These are phyloP conservation scores for Pseudochromis fuscus DNA, from an alignment of 2,797 vertebrate genomes.

Conservation along the genomic window DNA sequence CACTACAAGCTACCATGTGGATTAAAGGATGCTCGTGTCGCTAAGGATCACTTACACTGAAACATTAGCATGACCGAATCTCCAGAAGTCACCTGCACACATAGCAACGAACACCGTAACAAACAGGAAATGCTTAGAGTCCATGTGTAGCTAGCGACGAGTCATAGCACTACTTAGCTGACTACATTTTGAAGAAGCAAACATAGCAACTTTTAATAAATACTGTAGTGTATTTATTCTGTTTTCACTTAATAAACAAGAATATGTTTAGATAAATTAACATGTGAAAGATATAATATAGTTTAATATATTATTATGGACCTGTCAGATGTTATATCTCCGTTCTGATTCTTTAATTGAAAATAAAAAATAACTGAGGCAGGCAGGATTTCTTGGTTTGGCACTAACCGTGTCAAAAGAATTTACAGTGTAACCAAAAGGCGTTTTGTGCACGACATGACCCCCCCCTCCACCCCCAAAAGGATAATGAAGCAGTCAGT, in stretches of 20 bases:
- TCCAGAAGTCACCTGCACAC: conserved; percentile 11
- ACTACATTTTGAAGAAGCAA: conserved; percentile 19
- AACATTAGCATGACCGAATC: conserved; percentile 15
- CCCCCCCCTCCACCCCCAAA: too few species aligned
- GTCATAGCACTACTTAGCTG: conserved; percentile 12
- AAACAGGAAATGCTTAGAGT: conserved; percentile 19
- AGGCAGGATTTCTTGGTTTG: conserved; percentile 65
- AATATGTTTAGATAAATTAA: conserved; percentile 67
- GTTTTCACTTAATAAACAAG: conserved; percentile 38
- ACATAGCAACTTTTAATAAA: conserved; percentile 54
- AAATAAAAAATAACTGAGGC: conserved; percentile 36
- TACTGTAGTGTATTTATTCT: conserved; percentile 61
- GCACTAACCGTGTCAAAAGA: conserved; percentile 61
- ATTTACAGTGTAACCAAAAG: conserved; percentile 65
- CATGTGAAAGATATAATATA: conserved; percentile 54
- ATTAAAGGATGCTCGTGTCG: conserved; percentile 36
- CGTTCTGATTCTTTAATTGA: conserved; percentile 6
- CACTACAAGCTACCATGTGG: conserved; percentile 10
- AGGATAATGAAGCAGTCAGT: conserved; percentile 31
- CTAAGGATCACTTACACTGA: conserved; percentile 45
- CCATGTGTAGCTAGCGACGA: conserved; percentile 25
- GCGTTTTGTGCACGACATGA: conserved; percentile 56
- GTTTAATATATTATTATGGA: conserved; percentile 51
- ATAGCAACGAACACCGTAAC: conserved; percentile 35
- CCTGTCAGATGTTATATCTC: conserved; percentile 30